Evolutionary conservation across 2,888 invertebrate genomes (phyloP).

Genomic region (Gari tellinella): DNA sequence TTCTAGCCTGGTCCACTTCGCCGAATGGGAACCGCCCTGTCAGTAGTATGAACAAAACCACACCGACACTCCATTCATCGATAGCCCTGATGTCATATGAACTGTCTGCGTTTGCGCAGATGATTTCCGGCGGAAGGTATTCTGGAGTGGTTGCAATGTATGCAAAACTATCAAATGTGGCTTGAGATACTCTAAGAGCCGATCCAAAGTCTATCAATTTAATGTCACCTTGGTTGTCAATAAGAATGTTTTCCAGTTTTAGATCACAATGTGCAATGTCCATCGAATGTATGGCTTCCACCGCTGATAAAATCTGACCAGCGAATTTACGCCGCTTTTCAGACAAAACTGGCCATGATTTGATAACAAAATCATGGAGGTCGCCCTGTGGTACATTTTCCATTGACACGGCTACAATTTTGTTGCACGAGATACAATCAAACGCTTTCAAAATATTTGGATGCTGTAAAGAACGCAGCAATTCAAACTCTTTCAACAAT

Average conservation of each 20-base stretch:
- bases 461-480: constrained; percentile 40
- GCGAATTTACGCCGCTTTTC: constrained; percentile 39
- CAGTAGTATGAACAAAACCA: constrained; percentile 54
- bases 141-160: constrained; percentile 60
- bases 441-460: constrained; percentile 44
- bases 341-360: constrained; percentile 41
- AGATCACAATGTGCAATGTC: constrained; percentile 61
- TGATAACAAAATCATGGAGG: constrained; percentile 47
- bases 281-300: constrained; percentile 41
- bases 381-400: constrained; percentile 40
- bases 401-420: constrained; percentile 49
- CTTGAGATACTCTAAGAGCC: constrained; percentile 43
- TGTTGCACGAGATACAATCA: constrained; percentile 51
- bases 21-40: constrained; percentile 60
- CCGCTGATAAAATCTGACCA: constrained; percentile 46
- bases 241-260: constrained; percentile 58
- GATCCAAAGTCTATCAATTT: constrained; percentile 60
- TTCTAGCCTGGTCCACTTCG: constrained; percentile 51
- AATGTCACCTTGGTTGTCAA: constrained; percentile 27
- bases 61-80: constrained; percentile 60
- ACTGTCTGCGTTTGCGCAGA: constrained; percentile 52
- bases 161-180: constrained; percentile 54
- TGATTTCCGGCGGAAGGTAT: constrained; percentile 60
- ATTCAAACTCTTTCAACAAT: constrained; percentile 47
- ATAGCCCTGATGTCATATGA: constrained; percentile 59